Evolutionary conservation across 1,140 invertebrate species (phyloP), one percentile per base, ranked within the genome.

Genomic region (Hormaphis cornu): DNA sequence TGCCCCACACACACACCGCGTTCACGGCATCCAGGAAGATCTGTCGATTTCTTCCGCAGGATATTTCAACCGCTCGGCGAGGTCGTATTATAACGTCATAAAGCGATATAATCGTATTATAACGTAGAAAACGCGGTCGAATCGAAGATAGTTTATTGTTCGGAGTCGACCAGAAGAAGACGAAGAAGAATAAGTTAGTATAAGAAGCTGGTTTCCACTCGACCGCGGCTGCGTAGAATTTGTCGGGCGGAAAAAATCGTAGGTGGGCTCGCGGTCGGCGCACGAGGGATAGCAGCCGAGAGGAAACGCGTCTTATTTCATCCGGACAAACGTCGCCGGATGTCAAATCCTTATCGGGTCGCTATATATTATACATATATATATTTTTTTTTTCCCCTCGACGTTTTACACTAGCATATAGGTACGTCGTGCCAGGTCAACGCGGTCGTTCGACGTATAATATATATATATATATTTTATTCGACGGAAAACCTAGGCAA

Each of bases 121-220:
- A n/a, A n/a, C n/a, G n/a, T n/a, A n/a, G n/a, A n/a, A n/a, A n/a
- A n/a, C n/a, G n/a, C n/a, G n/a, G n/a, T n/a, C n/a, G n/a, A n/a
- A n/a, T n/a, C n/a, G n/a, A n/a, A 9, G 24, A 46, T 18, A 63
- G 40, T 63, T 63, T 63, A 63, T 63, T 63, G 58, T 63, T 30
- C 3, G 26, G 9, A 28, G 26, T 46, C 30, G 40, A 46, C 40
- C 58, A 14, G 26, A 30, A 63, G 24, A n/a, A n/a, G n/a, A n/a
- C n/a, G n/a, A n/a, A n/a, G n/a, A n/a, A n/a, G n/a, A n/a, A n/a
- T n/a, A n/a, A n/a, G n/a, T n/a, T n/a, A n/a, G n/a, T n/a, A n/a
- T n/a, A n/a, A n/a, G n/a, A n/a, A n/a, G n/a, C n/a, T n/a, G n/a
- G n/a, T n/a, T n/a, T n/a, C n/a, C n/a, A n/a, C n/a, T n/a, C n/a